Evolutionary conservation across 2,888 invertebrate genomes (phyloP).

Genomic region (Habrosyne pyritoides): DNA sequence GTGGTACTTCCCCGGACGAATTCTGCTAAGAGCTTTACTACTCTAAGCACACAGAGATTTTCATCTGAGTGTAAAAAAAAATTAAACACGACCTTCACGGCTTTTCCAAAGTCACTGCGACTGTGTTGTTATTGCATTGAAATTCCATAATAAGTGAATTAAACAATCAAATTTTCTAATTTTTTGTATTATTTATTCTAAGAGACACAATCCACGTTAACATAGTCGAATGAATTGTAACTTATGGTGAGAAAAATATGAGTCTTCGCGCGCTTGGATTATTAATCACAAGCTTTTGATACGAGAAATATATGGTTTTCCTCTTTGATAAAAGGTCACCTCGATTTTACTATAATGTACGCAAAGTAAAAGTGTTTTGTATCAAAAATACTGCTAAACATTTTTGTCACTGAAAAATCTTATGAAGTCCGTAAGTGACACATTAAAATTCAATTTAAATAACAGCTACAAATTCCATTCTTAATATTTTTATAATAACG

Average conservation of each 20-base stretch:
- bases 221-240: constrained; percentile 69
- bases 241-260: constrained; percentile 76
- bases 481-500: no score
- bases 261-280: constrained; percentile 61
- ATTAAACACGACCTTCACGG: no score
- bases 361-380: constrained; percentile 13
- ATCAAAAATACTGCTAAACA: constrained; percentile 1
- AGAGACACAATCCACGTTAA: constrained; percentile 49
- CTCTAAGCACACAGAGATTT: no score
- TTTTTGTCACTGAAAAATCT: background rate
- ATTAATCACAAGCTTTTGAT: constrained; percentile 75
- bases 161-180: no score
- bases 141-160: no score
- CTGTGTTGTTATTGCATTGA: no score
- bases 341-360: constrained; percentile 29
- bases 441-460: no score
- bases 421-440: background rate
- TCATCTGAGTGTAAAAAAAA: no score
- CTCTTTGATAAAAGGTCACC: constrained; percentile 46
- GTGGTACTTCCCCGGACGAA: no score
- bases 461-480: no score
- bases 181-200: background rate
- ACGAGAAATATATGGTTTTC: constrained; percentile 71
- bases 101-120: no score
- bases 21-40: no score